Evolutionary conservation across 1,140 invertebrate species (phyloP).

Genomic region (Musca domestica): DNA sequence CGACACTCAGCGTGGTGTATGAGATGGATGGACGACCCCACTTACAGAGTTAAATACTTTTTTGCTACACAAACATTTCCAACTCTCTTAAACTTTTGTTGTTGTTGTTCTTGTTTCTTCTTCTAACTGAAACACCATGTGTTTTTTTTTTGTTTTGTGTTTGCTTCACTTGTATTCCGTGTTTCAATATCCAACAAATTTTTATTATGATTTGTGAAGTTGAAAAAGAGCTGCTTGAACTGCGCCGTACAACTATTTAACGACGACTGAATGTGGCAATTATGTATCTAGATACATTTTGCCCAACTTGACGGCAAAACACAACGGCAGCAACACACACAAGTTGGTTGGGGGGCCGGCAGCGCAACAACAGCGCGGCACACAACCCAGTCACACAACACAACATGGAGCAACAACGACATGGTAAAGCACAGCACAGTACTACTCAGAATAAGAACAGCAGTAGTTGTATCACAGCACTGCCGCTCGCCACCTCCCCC

Average conservation of each 20-base stretch:
- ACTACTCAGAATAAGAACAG: background rate
- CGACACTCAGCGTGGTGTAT: no score
- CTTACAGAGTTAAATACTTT: no score
- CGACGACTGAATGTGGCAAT: constrained; percentile 54
- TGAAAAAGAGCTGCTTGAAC: constrained; percentile 36
- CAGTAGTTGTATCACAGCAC: no score
- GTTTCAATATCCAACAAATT: background rate
- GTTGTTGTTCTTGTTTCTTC: no score
- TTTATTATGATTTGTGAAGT: constrained; percentile 16
- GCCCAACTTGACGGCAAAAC: constrained; percentile 33
- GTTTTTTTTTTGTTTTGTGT: no score
- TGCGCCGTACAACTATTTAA: constrained; percentile 54
- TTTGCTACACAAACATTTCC: no score
- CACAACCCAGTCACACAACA: background rate
- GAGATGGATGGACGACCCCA: no score
- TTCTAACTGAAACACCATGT: no score
- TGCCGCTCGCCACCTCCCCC: no score
- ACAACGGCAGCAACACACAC: background rate
- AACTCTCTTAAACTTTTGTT: no score
- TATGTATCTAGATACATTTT: constrained; percentile 55
- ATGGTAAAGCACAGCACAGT: background rate
- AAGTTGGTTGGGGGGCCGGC: background rate
- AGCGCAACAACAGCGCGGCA: no score
- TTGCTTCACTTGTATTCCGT: no score
- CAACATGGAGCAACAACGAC: constrained; percentile 2